Conservation (phyloP, 2,797 vertebrate species). For the Pseudomugil gertrudae region DNA sequence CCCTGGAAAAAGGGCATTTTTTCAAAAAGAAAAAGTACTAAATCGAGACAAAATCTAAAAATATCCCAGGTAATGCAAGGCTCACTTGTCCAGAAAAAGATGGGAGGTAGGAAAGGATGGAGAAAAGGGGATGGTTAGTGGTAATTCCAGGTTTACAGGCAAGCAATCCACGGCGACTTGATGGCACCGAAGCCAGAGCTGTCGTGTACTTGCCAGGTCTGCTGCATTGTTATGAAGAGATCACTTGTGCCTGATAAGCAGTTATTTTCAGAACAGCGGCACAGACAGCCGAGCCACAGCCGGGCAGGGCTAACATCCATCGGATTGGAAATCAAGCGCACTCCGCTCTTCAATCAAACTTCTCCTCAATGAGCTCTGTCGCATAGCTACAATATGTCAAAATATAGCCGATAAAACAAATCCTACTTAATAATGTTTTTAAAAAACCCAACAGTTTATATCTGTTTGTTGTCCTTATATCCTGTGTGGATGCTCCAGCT, state of each 20-base stretch:
- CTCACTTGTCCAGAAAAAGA: constrained; percentile 34
- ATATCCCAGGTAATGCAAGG: constrained; percentile 58
- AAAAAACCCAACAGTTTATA: rapidly evolving
- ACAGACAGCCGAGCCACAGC: constrained; percentile 59
- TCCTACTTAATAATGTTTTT: rapidly evolving
- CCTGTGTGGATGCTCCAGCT: constrained; percentile 31
- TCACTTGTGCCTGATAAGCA: constrained; percentile 31
- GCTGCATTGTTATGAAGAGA: constrained; percentile 57
- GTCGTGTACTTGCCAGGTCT: constrained; percentile 43
- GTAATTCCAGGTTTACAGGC: constrained; percentile 69
- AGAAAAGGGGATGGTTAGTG: constrained; percentile 41
- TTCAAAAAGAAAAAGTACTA: constrained; percentile 7
- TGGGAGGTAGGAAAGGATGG: constrained; percentile 21
- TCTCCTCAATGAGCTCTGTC: constrained; percentile 46
- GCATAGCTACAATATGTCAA: constrained; percentile 35
- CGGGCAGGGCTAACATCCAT: constrained; percentile 70
- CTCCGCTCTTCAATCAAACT: constrained; percentile 65
- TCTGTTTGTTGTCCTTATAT: constrained; percentile 10
- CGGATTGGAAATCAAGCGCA: constrained; percentile 69
- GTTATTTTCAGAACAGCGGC: constrained; percentile 31
- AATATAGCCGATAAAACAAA: not conserved
- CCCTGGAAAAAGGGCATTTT: constrained; percentile 62
- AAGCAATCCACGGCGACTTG: constrained; percentile 49
- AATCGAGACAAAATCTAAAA: constrained; percentile 49
- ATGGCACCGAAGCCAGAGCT: constrained; percentile 50